phyloP scores from a whole-genome alignment of 1,140 invertebrate species.

The Nymphalis io region DNA sequence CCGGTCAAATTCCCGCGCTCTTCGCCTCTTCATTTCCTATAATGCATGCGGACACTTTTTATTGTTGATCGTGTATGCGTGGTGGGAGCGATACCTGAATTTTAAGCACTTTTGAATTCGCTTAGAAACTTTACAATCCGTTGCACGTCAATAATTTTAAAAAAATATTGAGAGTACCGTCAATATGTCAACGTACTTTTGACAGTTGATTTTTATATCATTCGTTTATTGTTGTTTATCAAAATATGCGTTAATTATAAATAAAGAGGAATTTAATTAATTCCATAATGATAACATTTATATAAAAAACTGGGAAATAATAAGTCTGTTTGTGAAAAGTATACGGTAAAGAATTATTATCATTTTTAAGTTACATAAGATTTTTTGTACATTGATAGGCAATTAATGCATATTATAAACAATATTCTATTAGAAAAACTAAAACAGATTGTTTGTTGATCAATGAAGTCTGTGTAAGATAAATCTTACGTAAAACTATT shows the following conservation, averaged over 20 bases:
- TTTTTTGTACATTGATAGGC: neutral
- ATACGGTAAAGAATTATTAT: conserved; percentile 27
- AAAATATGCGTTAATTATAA: neutral
- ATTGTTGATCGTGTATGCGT: conserved; percentile 35
- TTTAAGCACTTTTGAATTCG: conserved; percentile 10
- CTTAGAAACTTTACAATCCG: neutral
- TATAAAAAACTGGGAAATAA: conserved; percentile 60
- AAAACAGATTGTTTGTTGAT: no score
- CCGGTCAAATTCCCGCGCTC: conserved; percentile 72
- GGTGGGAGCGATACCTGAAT: conserved; percentile 8
- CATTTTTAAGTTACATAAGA: neutral
- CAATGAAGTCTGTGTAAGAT: no score
- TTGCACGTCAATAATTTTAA: neutral
- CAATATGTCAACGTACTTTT: neutral
- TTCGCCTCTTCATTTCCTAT: conserved; percentile 69
- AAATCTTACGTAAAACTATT: neutral
- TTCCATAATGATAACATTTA: neutral
- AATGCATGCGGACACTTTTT: conserved; percentile 58
- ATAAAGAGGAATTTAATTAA: neutral
- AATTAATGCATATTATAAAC: neutral
- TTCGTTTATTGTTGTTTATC: neutral
- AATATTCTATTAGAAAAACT: neutral
- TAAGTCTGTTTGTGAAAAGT: conserved; percentile 40
- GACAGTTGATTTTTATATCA: neutral
- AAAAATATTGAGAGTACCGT: neutral